Evolutionary conservation across 2,797 vertebrate species (phyloP).

Genomic region (Takifugu rubripes): DNA sequence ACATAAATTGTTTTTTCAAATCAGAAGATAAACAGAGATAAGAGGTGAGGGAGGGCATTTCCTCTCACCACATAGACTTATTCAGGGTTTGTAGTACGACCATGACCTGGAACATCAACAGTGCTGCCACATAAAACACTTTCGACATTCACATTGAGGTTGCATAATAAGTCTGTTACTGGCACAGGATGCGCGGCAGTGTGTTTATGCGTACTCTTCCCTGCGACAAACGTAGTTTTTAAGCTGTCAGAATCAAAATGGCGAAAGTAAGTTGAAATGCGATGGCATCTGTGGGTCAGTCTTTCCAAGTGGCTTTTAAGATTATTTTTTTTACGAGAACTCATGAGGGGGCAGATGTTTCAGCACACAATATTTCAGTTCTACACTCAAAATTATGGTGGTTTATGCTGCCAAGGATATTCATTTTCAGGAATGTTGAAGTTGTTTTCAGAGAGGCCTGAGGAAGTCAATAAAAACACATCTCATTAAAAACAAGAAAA

Average conservation of each 20-base stretch:
- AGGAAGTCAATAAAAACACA: slow-evolving; percentile 25
- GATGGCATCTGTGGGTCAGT: slow-evolving; percentile 2
- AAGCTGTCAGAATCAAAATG: slow-evolving; percentile 28
- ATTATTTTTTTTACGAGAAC: neutral
- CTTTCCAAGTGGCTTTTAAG: slow-evolving; percentile 3
- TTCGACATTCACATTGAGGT: slow-evolving; percentile 72
- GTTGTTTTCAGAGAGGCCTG: slow-evolving; percentile 27
- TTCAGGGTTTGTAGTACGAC: slow-evolving; percentile 33
- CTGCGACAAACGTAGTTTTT: slow-evolving; percentile 54
- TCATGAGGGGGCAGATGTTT: neutral
- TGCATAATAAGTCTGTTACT: slow-evolving; percentile 78
- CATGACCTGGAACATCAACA: slow-evolving; percentile 43
- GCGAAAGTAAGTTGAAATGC: slow-evolving; percentile 22
- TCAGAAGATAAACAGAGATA: neutral
- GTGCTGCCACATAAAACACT: slow-evolving; percentile 49
- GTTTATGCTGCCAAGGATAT: too few relatives aligned
- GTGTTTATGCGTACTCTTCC: slow-evolving; percentile 63
- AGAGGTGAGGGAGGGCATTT: slow-evolving; percentile 10
- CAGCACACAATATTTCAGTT: too few relatives aligned
- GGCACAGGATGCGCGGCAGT: slow-evolving; percentile 70
- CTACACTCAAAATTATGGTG: neutral
- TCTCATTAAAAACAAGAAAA: slow-evolving; percentile 17
- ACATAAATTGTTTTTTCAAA: neutral
- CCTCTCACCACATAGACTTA: slow-evolving; percentile 34
- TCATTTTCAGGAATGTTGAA: too few relatives aligned